These are phyloP conservation scores for Sebastes diploproa DNA, from an alignment of 2,797 vertebrate genomes.

Conservation along the genomic window DNA sequence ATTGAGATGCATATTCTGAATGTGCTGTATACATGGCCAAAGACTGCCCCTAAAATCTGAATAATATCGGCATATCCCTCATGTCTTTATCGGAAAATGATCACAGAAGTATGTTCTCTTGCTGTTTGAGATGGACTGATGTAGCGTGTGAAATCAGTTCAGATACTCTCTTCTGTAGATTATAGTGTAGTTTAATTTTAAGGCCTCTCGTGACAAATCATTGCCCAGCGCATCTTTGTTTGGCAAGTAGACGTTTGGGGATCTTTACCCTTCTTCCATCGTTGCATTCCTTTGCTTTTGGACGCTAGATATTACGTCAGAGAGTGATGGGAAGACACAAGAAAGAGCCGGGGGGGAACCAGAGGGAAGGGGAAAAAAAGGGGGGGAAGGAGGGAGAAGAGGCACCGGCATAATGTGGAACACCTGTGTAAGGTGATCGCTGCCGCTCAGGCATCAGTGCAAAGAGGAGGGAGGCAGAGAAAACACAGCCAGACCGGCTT, in stretches of 20 bases:
- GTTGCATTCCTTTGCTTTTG: constrained; percentile 43
- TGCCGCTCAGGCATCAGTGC: constrained; percentile 49
- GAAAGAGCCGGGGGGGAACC: constrained; percentile 33
- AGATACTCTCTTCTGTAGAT: background rate
- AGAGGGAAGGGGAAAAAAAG: background rate
- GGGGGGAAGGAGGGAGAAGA: constrained; percentile 6
- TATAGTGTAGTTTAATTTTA: background rate
- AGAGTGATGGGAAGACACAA: constrained; percentile 41
- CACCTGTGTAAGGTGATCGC: constrained; percentile 78
- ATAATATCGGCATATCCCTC: no score
- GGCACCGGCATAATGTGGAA: constrained; percentile 72
- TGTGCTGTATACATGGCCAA: no score
- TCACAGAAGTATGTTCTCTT: background rate
- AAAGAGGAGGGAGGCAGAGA: constrained; percentile 48
- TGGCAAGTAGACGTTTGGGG: constrained; percentile 39
- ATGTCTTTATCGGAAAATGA: no score
- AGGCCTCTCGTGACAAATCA: constrained; percentile 35
- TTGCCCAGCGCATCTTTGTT: constrained; percentile 24
- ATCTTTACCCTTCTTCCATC: constrained; percentile 38
- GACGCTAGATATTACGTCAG: constrained; percentile 42
- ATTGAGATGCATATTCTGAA: no score
- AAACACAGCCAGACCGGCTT: constrained; percentile 60
- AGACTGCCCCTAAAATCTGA: no score
- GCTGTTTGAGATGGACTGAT: background rate
- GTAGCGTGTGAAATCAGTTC: constrained; percentile 24